phyloP scores from a whole-genome alignment of 2,113 vertebrate species.

The Malurus elegans region DNA sequence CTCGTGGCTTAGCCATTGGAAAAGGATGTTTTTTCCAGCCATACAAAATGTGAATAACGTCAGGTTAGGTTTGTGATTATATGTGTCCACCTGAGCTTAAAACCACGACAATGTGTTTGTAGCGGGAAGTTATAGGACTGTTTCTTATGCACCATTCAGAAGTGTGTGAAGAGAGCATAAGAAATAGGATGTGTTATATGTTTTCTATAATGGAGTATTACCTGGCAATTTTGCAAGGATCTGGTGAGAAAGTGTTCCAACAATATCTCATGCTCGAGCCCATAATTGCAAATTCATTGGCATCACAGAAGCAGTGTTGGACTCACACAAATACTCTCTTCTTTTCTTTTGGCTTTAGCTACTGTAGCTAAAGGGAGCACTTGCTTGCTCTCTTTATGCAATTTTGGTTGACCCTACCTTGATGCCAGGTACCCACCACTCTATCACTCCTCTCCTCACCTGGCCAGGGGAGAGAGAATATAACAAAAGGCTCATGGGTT shows the following conservation, averaged over 20 bases:
- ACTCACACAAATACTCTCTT: not conserved
- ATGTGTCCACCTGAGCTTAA: not conserved
- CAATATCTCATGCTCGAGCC: not conserved
- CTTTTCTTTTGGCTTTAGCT: not conserved
- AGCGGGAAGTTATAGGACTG: not conserved
- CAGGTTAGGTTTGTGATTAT: not conserved
- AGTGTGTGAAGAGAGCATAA: not conserved
- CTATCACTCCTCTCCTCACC: not conserved
- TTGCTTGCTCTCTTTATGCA: not conserved
- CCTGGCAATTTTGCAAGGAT: not conserved
- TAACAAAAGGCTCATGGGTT: not conserved
- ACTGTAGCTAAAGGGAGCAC: not conserved
- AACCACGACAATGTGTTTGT: not conserved
- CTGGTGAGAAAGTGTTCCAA: not conserved
- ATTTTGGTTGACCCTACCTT: not conserved
- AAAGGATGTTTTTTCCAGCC: not conserved
- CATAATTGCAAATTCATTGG: not conserved
- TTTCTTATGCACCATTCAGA: not conserved
- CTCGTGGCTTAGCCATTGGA: not conserved
- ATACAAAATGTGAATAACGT: not conserved
- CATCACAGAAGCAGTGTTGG: not conserved
- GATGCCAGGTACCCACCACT: not conserved
- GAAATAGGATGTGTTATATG: not conserved
- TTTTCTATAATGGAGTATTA: not conserved
- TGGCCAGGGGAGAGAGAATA: not conserved